A percentile compares a stretch with the other conserved stretches of the same genome.
Conservation (phyloP, 92 coral and sea anemone genomes). For the Virgularia gustaviana region DNA sequence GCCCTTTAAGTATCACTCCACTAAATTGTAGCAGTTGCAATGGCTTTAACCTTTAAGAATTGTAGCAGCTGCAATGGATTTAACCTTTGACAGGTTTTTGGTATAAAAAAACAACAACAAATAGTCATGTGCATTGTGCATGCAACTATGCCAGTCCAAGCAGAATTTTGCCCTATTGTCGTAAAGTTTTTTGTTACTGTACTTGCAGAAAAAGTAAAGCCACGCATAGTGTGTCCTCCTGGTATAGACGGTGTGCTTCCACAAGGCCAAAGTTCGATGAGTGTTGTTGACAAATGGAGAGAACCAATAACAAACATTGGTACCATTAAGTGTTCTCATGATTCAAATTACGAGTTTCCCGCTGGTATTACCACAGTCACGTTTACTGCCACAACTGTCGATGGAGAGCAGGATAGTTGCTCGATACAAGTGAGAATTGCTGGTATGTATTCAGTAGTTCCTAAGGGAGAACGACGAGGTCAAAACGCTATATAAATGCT, state of each 20-base stretch:
- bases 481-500: background rate
- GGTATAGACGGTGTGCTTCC: constrained; percentile 66
- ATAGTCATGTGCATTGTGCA: no score
- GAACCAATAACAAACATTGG: constrained; percentile 72
- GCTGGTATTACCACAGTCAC: constrained; percentile 79
- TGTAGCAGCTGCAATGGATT: no score
- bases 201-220: constrained; percentile 59
- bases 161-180: no score
- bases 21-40: no score
- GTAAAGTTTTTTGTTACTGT: no score
- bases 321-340: constrained; percentile 57
- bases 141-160: background rate
- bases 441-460: constrained; percentile 40
- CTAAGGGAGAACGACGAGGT: background rate
- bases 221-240: constrained; percentile 80
- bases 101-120: background rate
- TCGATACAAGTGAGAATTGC: constrained; percentile 63
- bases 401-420: constrained; percentile 72
- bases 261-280: constrained; percentile 50
- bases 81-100: background rate
- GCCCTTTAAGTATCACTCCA: no score
- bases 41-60: no score
- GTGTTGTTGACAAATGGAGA: constrained; percentile 76
- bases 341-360: constrained; percentile 74
- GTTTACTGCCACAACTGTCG: constrained; percentile 73